Evolutionary conservation across 2,797 vertebrate species (phyloP), one percentile per base, ranked within the genome.

Genomic region (Trachurus trachurus): DNA sequence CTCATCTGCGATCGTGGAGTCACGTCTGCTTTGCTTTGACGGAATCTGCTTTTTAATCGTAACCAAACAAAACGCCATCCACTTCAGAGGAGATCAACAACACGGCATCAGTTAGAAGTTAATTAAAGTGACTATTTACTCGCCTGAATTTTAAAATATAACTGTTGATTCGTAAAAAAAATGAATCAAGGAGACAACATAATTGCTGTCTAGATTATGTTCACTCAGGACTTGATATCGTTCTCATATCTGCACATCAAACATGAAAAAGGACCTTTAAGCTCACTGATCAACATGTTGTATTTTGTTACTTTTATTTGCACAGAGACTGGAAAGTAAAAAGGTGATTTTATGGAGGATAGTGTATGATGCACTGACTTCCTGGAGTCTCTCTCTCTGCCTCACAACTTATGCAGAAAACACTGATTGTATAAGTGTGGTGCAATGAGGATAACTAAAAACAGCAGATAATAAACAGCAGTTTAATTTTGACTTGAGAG

Each of bases 61-160:
- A 45, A 60, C 42, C 60, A 79, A 84, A 58, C 39, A 42, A 68
- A 63, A 63, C 10, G 19, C 0, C 39, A 50, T 29, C 3, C 47
- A 57, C 42, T 44, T 64, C 34, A 66, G 50, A 49, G 44, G 47
- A 16, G 7, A 59, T 71, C 37, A 81, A 53, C 66, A 31, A 37
- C 40, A 9, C 17, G 53, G 19, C 19, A 34, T 47, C 39, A 44
- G 37, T 42, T 4, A 37, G n/a, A 66, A 34, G 61, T 75, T 71
- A n/a, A 72, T 72, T 66, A 66, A 74, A 61, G 61, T 19, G 9
- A 31, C 34, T 45, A 50, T 66, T 68, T 31, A 71, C 52, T 1
- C 11, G 3, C 13, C 0, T 16, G 13, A 44, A 56, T 37, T 16
- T 15, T 16, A 61, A 34, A 57, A 31, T 22, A 15, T 11, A 3